Base-by-base conservation (phyloP, 2,113 vertebrate species). In the Archocentrus centrarchus region DNA sequence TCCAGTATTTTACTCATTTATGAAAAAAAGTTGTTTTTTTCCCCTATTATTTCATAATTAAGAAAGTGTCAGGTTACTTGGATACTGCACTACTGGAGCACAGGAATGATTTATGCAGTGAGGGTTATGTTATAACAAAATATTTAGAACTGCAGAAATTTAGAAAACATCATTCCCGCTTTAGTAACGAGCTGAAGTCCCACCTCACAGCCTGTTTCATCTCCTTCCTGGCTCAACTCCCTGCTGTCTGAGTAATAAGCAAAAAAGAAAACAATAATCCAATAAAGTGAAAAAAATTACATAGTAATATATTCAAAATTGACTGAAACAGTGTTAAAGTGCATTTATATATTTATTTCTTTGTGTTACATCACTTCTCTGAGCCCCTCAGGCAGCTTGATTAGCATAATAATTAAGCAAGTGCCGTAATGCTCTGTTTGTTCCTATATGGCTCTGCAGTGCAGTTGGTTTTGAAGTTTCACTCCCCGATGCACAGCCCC, bases 341-440 rank as follows among this genome's bases (percentile, higher is more conserved):
- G 75, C 6, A 10, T 81, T 91, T 89, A 62, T 88, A 80, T 92
- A 89, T 93, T 91, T 84, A 85, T 93, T 90, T 93, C 92, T 37
- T 1, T n/a, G 57, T 1, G 62, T 93, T 94, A 88, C 92, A 93
- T 94, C 90, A 92, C 77, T 87, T 59, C 77, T 63, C 61, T 11
- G 63, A 66, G 81, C 57, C 88, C 86, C 5, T 47, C 27, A 3
- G 91, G 90, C 41, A 41, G 61, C 62, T 82, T 27, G 2, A 94
- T 93, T 93, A 91, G 90, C 92, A 93, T 94, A 93, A 93, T 93
- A 92, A 92, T 91, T 89, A 93, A 91, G 80, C 81, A n/a, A 3
- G 79, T 44, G 85, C 81, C 60, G 85, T 91, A 91, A 91, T 86
- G 88, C 88, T 66, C 87, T 62, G 84, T 86, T 89, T 84, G 85